Conservation (phyloP, 2,797 vertebrate genomes). For the Pseudochromis fuscus region DNA sequence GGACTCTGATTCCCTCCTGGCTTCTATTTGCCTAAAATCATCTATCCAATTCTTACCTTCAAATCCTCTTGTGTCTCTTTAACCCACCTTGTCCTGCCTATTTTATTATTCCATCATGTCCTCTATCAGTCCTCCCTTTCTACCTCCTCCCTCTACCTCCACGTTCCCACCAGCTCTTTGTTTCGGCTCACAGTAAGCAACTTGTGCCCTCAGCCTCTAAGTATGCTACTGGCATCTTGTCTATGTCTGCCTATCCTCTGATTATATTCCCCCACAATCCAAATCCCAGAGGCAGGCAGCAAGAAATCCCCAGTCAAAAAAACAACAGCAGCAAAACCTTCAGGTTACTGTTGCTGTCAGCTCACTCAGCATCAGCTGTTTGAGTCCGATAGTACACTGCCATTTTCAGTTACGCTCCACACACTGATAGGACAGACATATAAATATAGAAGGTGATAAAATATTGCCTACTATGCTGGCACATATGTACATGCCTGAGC, state of each 20-base stretch:
- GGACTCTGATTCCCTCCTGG: constrained; percentile 16
- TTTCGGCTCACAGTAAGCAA: constrained; percentile 51
- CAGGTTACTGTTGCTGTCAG: constrained; percentile 53
- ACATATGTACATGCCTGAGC: not conserved
- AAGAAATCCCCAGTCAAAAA: constrained; percentile 42
- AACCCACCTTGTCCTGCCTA: too few species aligned
- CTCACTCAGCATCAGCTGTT: constrained; percentile 23
- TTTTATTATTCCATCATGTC: constrained; percentile 31
- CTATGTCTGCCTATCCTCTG: constrained; percentile 43
- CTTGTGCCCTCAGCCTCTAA: constrained; percentile 47
- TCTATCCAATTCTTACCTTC: not conserved
- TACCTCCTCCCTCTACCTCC: not conserved
- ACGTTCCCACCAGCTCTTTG: constrained; percentile 12
- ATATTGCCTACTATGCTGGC: not conserved
- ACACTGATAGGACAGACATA: constrained; percentile 5
- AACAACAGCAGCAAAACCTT: not conserved
- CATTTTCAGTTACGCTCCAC: constrained; percentile 30
- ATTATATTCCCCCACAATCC: constrained; percentile 53
- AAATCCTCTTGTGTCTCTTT: not conserved
- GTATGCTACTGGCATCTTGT: constrained; percentile 41
- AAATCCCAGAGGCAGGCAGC: constrained; percentile 43
- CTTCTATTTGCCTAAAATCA: constrained; percentile 1
- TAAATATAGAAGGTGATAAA: not conserved
- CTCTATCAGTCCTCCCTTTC: constrained; percentile 20
- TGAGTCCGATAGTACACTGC: constrained; percentile 37